These are phyloP conservation scores for Phacellophora camtschatica DNA, from an alignment of 30 jellyfish, hydroid and myxozoan genomes.

Conservation along the genomic window DNA sequence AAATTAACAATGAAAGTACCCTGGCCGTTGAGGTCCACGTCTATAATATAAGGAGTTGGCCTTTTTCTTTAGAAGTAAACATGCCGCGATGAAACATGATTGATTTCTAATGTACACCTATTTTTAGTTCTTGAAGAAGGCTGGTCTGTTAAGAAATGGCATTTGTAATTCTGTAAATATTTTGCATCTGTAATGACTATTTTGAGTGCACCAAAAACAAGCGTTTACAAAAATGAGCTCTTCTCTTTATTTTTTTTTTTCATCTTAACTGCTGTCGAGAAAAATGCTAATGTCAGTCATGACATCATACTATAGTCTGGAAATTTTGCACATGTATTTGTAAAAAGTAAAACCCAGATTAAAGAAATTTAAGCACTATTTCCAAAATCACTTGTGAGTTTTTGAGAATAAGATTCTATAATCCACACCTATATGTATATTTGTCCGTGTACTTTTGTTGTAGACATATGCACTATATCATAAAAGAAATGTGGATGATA, in stretches of 20 bases:
- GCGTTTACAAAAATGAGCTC: constrained; percentile 4
- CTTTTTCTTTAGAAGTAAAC: not conserved
- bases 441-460: not conserved
- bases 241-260: not conserved
- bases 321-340: not conserved
- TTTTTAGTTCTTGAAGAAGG: not conserved
- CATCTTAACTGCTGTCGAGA: not conserved
- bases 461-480: constrained; percentile 2
- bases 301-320: not conserved
- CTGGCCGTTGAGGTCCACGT: constrained; percentile 17
- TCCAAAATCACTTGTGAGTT: not conserved
- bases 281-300: not conserved
- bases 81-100: constrained; percentile 3
- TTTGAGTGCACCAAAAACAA: not conserved
- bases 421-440: not conserved
- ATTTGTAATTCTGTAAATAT: not conserved
- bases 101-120: not conserved
- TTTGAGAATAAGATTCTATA: not conserved
- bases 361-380: not conserved
- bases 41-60: not conserved
- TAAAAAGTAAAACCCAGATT: not conserved
- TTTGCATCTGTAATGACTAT: not conserved
- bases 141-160: not conserved
- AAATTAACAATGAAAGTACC: constrained; percentile 4
- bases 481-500: constrained; percentile 43